Evolutionary conservation across 1,140 invertebrate genomes (phyloP), one percentile per base, ranked within the genome.

Genomic region (Drosophila suzukii): DNA sequence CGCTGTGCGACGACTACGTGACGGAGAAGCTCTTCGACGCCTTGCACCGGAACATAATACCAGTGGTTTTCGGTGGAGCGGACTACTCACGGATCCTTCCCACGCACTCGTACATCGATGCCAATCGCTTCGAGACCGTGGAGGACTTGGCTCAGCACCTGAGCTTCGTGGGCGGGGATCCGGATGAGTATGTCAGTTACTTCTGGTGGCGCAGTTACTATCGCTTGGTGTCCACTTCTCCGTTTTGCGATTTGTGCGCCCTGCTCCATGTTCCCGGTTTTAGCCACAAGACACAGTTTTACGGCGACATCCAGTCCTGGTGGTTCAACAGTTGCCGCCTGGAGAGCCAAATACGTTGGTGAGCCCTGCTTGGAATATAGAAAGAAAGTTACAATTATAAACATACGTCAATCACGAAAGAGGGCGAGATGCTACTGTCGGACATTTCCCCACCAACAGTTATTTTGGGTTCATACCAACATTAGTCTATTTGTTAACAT

Each of bases 71-170:
- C 46, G 94, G 94, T 0, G 93, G 92, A 8, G 93, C 93, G 0
- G 93, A 96, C 77, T 95, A 95, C 58, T 91, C 81, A 1, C 68
- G 59, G 6, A 90, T 94, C 20, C 92, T 94, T 8, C 95, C 95
- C 0, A 92, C 93, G 0, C 84, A 93, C 39, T 95, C 95, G 0
- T 95, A 94, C 76, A 94, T 96, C 47, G 92, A 96, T 82, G 94
- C 93, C 0, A 85, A 93, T n/a, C 92, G 94, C 49, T 95, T 94
- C 65, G 72, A 93, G 5, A 91, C 85, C 6, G 93, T 93, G 0
- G 76, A 92, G 60, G 77, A 93, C 2, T 81, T 96, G 56, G 95
- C 93, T 0, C 27, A 92, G 0, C 93, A 94, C 73, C 74, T 96
- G 44, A 84, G 89, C 10, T 78, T 78, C 38, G 77, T 96, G 32